phyloP scores from a whole-genome alignment of 2,797 vertebrate species.

The Helicolenus hilgendorfi region DNA sequence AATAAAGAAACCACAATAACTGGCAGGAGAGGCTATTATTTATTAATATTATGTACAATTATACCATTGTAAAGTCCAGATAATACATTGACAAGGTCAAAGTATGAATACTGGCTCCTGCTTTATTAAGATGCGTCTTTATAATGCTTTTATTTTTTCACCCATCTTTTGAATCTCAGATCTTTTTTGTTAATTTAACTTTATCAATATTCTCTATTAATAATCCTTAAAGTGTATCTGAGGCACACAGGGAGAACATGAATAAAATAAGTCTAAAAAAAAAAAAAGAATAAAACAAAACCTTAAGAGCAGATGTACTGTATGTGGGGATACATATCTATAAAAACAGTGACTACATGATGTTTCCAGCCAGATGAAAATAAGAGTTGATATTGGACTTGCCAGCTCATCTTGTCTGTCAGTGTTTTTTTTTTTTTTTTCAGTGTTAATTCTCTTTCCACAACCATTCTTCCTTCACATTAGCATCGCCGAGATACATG shows the following conservation, averaged over 20 bases:
- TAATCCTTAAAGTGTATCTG: conserved; percentile 89
- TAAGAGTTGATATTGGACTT: conserved; percentile 39
- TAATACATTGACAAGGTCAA: conserved; percentile 84
- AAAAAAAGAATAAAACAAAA: conserved; percentile 63
- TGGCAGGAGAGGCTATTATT: conserved; percentile 85
- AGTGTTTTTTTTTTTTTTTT: conserved; percentile 36
- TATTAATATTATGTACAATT: conserved; percentile 90
- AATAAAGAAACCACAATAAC: conserved; percentile 41
- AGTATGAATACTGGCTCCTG: conserved; percentile 83
- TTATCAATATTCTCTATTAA: conserved; percentile 81
- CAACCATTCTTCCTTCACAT: conserved; percentile 38
- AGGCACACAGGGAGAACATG: conserved; percentile 90
- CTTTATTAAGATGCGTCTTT: conserved; percentile 69
- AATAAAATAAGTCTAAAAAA: conserved; percentile 85
- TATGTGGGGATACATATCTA: conserved; percentile 73
- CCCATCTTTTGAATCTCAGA: conserved; percentile 58
- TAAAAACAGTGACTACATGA: conserved; percentile 80
- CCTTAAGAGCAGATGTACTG: conserved; percentile 60
- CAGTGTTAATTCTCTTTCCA: conserved; percentile 51
- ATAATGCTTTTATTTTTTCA: conserved; percentile 60
- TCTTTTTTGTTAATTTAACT: conserved; percentile 63
- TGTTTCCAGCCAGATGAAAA: conserved; percentile 46
- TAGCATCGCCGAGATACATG: conserved; percentile 43
- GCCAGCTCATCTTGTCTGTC: conserved; percentile 36
- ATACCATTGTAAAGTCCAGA: conserved; percentile 83